Conservation (phyloP, 2,113 vertebrate genomes). For the Chaetura pelagica region DNA sequence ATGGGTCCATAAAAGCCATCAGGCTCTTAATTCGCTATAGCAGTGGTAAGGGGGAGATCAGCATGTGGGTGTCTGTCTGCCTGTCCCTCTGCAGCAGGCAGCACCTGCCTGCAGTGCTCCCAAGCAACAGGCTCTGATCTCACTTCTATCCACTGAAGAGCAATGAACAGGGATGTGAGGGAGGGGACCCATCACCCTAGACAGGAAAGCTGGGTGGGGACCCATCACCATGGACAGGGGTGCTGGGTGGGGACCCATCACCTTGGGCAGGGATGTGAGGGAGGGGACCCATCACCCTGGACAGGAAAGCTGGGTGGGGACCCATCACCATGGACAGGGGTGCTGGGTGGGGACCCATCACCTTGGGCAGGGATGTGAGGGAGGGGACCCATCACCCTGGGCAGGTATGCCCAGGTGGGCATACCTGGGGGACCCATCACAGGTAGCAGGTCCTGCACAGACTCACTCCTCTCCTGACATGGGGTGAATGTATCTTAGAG, state of each 20-base stretch:
- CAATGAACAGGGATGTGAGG: fast-evolving
- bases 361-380: fast-evolving
- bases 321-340: fast-evolving
- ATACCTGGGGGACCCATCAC: neutral
- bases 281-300: neutral
- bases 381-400: neutral
- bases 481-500: fast-evolving
- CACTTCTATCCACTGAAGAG: neutral
- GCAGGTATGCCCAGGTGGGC: fast-evolving
- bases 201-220: too few species aligned
- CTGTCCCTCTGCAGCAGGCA: neutral
- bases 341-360: neutral
- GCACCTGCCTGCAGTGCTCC: neutral
- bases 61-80: neutral
- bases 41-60: neutral
- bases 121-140: neutral
- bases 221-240: neutral
- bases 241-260: neutral
- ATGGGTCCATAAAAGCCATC: neutral
- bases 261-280: fast-evolving
- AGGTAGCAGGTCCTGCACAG: fast-evolving
- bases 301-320: neutral
- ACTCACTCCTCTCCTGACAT: fast-evolving
- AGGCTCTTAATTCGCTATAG: neutral
- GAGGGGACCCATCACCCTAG: neutral